Evolutionary conservation across 2,113 vertebrate species (phyloP), one percentile per base, ranked within the genome.

Genomic region (Falco punctatus): DNA sequence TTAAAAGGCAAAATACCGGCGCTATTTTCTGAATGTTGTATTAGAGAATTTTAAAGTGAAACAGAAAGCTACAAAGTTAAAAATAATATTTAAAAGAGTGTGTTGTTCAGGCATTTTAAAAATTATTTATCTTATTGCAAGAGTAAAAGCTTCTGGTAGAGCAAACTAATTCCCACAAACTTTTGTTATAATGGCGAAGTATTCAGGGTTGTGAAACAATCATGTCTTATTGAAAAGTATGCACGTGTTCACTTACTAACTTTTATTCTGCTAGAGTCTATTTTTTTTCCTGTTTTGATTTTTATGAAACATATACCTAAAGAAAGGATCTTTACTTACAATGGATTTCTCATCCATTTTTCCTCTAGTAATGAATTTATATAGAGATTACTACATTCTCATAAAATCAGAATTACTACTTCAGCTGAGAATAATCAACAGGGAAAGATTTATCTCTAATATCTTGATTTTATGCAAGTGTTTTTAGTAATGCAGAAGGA

Each of bases 1-100:
- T 44, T 4, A 35, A 52, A 87, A 55, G n/a, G 55, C 42, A 81
- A 79, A 54, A 55, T 70, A n/a, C 14, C 15, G 57, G 40, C 55
- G 3, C 0, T 7, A 3, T 26, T 57, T 57, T 27, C 65, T 6
- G 11, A 8, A 8, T 66, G 7, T 54, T 69, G 1, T 24, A 32
- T 32, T 84, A 16, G 10, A 66, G 10, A 66, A 42, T 67, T 69
- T 92, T 92, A 12, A 57, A 85, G 10, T 69, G 12, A 72, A 51
- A 70, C 13, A 67, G 5, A 9, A 78, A 42, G 28, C 13, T 71
- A 23, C 13, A 48, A 61, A 67, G 10, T 49, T 62, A 62, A 81
- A 66, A 81, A 81, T 51, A 59, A 32, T 85, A 32, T 26, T 91
- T 61, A 11, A 48, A 85, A 57, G 33, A 46, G 1, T 58, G 11